Base-by-base conservation (phyloP, 64 coral and sea anemone genomes). In the Actinia tenebrosa region DNA sequence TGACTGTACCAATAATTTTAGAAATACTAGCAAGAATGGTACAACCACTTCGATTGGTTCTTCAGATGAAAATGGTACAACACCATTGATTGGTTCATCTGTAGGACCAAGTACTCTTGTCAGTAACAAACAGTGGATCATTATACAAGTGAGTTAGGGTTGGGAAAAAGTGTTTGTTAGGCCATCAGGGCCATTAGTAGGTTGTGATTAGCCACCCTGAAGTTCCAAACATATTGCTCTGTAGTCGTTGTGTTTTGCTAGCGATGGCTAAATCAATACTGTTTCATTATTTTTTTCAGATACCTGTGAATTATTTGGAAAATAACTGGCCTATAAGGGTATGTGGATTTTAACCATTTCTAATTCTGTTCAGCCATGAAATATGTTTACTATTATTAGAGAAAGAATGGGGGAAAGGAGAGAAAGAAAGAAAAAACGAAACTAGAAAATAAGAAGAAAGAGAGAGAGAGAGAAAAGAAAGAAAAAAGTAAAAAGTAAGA, bases 251-350 rank as follows among this genome's bases (percentile, higher is more conserved):
- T 50, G 47, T 8, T 50, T 50, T 50, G 47, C 3, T 4, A 5
- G 47, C 7, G 0, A 5, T 4, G 47, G 47, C 47, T 50, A 5
- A 50, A 50, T 50, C 47, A 50, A 50, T 30, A 75, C n/a, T 75
- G 27, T 75, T 15, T 30, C 69, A 75, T 84, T 37, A 37, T 72
- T 17, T 60, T 55, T 83, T 87, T 44, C 78, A 98, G 95, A 88
- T 88, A 75, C 92, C 92, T 6, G 81, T 82, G 7, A 98, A 86
- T 89, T 98, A 98, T 58, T 61, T 98, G 80, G 95, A 98, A 77
- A 88, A 88, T 47, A 98, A 98, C 90, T 98, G 95, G 95, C 95
- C 83, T 26, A 54, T 85, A n/a, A 85, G 83, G 83, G 83, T 85
- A 64, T 25, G 82, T 3, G 80, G 19, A 6, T 37, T 10, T 58